Evolutionary conservation across 2,797 vertebrate species (phyloP).

Genomic region (Betta splendens): DNA sequence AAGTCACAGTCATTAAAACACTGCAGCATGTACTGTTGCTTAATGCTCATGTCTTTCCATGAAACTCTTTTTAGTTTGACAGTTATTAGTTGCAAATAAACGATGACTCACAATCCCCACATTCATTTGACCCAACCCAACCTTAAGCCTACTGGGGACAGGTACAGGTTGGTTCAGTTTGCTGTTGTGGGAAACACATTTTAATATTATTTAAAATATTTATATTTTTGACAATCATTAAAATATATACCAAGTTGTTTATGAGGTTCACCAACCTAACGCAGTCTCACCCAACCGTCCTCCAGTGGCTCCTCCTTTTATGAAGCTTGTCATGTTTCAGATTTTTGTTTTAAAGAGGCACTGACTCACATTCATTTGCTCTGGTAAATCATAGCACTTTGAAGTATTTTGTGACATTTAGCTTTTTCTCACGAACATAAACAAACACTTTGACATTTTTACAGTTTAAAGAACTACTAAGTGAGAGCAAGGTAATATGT

Average conservation of each 20-base stretch:
- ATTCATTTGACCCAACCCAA: neutral
- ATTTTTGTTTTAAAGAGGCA: neutral
- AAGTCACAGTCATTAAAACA: neutral
- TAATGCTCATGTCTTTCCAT: neutral
- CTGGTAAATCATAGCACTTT: too few relatives aligned
- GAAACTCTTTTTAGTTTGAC: neutral
- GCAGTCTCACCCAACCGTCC: neutral
- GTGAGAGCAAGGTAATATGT: neutral
- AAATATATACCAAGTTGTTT: neutral
- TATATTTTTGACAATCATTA: neutral
- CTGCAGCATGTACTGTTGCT: constrained; percentile 10
- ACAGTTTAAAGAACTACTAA: neutral
- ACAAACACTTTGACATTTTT: neutral
- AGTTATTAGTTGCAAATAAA: neutral
- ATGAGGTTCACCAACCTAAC: neutral
- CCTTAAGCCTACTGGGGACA: neutral
- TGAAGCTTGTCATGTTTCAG: too few relatives aligned
- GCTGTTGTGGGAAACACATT: fast-evolving
- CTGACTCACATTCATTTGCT: too few relatives aligned
- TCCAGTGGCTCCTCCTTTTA: neutral
- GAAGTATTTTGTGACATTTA: too few relatives aligned
- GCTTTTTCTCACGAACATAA: neutral
- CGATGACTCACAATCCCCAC: neutral
- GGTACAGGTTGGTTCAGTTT: neutral
- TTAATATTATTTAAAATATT: neutral